A percentile compares a stretch with the other conserved stretches of the same genome.
These are phyloP conservation scores for Campaea margaritaria DNA, from an alignment of 2,888 invertebrate species.

Conservation along the genomic window DNA sequence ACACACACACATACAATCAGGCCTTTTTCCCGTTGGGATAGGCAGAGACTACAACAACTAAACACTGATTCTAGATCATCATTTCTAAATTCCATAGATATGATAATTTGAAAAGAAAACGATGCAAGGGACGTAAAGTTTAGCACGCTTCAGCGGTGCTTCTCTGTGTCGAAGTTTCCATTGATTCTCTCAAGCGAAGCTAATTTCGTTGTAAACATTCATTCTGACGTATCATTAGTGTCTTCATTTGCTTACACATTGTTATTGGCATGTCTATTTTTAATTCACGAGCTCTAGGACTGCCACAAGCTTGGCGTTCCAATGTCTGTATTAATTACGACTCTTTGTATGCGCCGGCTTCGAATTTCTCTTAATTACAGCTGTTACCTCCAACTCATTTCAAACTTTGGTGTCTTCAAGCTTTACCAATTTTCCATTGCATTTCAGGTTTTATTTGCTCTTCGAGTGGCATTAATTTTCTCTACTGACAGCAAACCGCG, in stretches of 20 bases:
- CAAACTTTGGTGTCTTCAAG: conserved; percentile 1
- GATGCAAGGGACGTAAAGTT: conserved; percentile 24
- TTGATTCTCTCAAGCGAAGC: conserved; percentile 55
- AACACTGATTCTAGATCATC: too few species aligned
- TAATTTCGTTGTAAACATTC: conserved; percentile 63
- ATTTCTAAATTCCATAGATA: too few species aligned
- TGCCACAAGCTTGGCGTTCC: conserved; percentile 46
- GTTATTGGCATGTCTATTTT: conserved; percentile 71
- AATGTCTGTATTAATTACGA: conserved; percentile 50
- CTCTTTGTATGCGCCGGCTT: conserved; percentile 23
- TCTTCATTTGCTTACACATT: conserved; percentile 68
- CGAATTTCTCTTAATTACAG: conserved; percentile 7
- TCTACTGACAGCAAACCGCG: conserved; percentile 28
- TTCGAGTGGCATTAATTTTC: conserved; percentile 23
- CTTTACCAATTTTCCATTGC: conserved; percentile 1
- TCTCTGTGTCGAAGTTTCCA: conserved; percentile 41
- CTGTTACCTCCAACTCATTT: background rate
- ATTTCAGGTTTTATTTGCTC: conserved; percentile 26
- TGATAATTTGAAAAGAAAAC: conserved; percentile 18
- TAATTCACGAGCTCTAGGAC: conserved; percentile 51
- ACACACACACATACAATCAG: too few species aligned
- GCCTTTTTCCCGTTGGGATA: too few species aligned
- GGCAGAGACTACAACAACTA: too few species aligned
- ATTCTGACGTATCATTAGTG: conserved; percentile 70
- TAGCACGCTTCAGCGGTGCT: conserved; percentile 33